Evolutionary conservation across 2,888 invertebrate genomes (phyloP), one percentile per base, ranked within the genome.

Genomic region (Hoplodrina blanda): DNA sequence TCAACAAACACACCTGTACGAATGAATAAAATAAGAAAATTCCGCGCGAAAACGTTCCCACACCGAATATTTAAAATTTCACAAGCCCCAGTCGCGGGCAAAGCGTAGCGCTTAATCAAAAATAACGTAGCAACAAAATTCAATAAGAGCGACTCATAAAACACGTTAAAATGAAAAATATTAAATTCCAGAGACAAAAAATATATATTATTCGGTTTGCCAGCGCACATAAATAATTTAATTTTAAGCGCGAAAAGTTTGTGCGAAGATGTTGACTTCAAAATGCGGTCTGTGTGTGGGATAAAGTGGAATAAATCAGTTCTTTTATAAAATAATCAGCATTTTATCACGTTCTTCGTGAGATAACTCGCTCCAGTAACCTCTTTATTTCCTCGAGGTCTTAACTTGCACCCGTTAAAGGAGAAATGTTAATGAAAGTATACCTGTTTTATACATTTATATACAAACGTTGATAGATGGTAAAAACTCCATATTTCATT

Each of bases 141-240:
- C 94, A 93, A 94, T 94, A 93, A 93, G 89, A 90, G 87, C 79
- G 87, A 78, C 89, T 88, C 93, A 91, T 94, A 92, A 94, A 94
- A 92, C 90, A 91, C 88, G 91, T 88, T 89, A 88, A 93, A 92
- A 94, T 92, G 93, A 89, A 93, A 94, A 93, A 93, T 94, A 94
- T 94, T 92, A 94, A 93, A 94, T 94, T 94, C 92, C 92, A 87
- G 86, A 91, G 91, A 93, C 90, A 92, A 93, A 92, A 91, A 91
- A 90, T 83, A 90, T 89, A 90, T 91, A 90, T 89, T 88, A 89
- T 90, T 88, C 87, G 85, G 81, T 74, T 81, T 78, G 87, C 88
- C 86, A 86, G 88, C 86, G 84, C 82, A 87, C 87, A 88, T 91
- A 90, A 91, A 93, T 92, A 91, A 91, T 92, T 91, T 91, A 89